Evolutionary conservation across 2,888 invertebrate genomes (phyloP).

Genomic region (Phengaris alcon): DNA sequence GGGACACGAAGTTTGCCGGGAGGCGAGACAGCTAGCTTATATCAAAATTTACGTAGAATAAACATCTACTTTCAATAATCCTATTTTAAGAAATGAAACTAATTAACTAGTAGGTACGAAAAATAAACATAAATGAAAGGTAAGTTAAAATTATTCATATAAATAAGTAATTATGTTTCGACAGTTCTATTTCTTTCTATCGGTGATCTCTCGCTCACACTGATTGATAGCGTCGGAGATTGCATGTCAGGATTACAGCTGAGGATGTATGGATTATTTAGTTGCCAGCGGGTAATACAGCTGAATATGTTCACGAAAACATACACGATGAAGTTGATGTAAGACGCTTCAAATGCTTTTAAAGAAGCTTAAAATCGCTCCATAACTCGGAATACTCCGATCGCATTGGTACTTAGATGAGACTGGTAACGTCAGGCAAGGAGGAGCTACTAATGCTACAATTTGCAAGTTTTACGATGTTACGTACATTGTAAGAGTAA

Average conservation of each 20-base stretch:
- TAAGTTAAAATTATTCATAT: not conserved
- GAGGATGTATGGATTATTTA: conserved; percentile 73
- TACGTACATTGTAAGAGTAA: too few species aligned
- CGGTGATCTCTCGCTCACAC: conserved; percentile 40
- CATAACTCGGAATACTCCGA: not conserved
- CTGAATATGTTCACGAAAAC: conserved; percentile 30
- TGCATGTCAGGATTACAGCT: conserved; percentile 76
- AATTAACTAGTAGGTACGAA: too few species aligned
- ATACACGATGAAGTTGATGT: not conserved
- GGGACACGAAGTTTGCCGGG: too few species aligned
- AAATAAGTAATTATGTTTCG: not conserved
- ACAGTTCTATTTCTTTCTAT: conserved; percentile 19
- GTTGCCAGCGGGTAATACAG: conserved; percentile 61
- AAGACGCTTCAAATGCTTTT: not conserved
- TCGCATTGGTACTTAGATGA: not conserved
- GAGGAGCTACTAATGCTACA: too few species aligned
- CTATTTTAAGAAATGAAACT: too few species aligned
- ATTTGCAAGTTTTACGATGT: too few species aligned
- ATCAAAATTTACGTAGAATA: too few species aligned
- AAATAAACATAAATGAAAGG: too few species aligned
- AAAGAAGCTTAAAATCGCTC: not conserved
- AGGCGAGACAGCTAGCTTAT: too few species aligned
- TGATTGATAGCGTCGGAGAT: conserved; percentile 75
- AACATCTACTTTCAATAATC: too few species aligned
- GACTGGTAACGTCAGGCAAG: not conserved